These are phyloP conservation scores for Neoitamus cyanurus DNA, from an alignment of 2,888 invertebrate genomes.

Conservation along the genomic window DNA sequence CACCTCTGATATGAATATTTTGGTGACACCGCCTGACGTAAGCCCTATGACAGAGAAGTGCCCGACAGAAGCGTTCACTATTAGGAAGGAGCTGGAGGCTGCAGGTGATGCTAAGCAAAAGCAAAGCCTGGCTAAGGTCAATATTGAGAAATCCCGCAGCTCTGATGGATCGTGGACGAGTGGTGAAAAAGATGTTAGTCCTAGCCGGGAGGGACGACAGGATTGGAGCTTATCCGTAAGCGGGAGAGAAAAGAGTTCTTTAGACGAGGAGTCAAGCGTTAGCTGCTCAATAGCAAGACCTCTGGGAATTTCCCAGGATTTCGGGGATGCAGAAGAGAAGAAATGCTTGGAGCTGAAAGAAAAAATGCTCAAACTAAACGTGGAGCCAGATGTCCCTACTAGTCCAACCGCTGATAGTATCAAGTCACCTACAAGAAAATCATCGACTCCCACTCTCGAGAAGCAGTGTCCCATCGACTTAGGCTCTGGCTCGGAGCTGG, in stretches of 20 bases:
- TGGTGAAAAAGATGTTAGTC: conserved; percentile 78
- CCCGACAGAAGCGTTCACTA: conserved; percentile 61
- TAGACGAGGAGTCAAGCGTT: conserved; percentile 79
- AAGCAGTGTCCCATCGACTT: conserved; percentile 75
- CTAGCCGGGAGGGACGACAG: conserved; percentile 66
- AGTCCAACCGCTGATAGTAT: conserved; percentile 60
- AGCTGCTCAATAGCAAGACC: conserved; percentile 84
- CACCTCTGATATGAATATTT: conserved; percentile 67
- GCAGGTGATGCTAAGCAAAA: conserved; percentile 51
- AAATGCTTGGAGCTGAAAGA: conserved; percentile 71
- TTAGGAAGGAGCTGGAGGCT: conserved; percentile 52
- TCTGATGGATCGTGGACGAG: conserved; percentile 86
- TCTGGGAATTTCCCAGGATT: conserved; percentile 80
- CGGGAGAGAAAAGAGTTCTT: conserved; percentile 73
- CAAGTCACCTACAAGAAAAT: conserved; percentile 68
- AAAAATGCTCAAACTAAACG: conserved; percentile 72
- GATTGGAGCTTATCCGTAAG: conserved; percentile 68
- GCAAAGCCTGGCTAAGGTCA: conserved; percentile 66
- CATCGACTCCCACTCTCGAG: conserved; percentile 72
- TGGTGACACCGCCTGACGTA: conserved; percentile 73
- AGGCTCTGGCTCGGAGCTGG: conserved; percentile 70
- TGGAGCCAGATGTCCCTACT: conserved; percentile 67
- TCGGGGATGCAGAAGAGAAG: conserved; percentile 72
- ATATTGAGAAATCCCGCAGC: conserved; percentile 79
- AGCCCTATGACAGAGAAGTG: conserved; percentile 71